A percentile compares a stretch with the other conserved stretches of the same genome.
These are phyloP conservation scores for Phaethornis superciliosus DNA, from an alignment of 2,113 vertebrate species.

Conservation along the genomic window DNA sequence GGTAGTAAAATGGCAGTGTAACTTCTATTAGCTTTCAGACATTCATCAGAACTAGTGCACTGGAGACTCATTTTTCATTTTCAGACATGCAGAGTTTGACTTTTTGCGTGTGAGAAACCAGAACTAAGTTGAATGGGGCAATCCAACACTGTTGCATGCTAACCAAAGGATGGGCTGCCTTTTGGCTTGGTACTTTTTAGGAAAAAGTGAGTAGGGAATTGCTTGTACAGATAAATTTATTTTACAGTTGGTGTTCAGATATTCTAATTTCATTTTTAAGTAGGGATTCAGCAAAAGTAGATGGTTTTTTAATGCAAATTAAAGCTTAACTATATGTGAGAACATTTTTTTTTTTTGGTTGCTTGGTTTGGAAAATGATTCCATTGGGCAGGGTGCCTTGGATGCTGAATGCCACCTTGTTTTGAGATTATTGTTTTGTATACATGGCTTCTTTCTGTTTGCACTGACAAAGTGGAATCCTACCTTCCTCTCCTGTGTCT, in stretches of 20 bases:
- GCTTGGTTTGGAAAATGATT: neutral
- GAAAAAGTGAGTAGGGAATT: neutral
- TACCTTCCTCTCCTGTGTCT: neutral
- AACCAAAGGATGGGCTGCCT: neutral
- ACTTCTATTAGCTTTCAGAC: neutral
- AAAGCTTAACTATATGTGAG: neutral
- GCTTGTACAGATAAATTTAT: neutral
- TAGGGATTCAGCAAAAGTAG: neutral
- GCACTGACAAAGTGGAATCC: neutral
- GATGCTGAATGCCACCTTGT: neutral
- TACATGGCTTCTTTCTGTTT: neutral
- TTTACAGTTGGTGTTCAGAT: neutral
- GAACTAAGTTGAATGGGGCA: neutral
- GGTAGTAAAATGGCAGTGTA: neutral
- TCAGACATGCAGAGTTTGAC: neutral
- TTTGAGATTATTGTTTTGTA: neutral
- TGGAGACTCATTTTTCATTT: neutral
- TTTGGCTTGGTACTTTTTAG: neutral
- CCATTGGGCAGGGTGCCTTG: rapidly evolving
- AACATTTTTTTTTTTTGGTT: neutral
- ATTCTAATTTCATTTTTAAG: neutral
- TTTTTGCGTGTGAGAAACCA: neutral
- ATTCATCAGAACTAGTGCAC: neutral
- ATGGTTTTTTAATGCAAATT: neutral
- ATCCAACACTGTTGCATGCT: neutral